Evolutionary conservation across 1,140 invertebrate genomes (phyloP), one percentile per base, ranked within the genome.

Genomic region (Bombus difficillimus): DNA sequence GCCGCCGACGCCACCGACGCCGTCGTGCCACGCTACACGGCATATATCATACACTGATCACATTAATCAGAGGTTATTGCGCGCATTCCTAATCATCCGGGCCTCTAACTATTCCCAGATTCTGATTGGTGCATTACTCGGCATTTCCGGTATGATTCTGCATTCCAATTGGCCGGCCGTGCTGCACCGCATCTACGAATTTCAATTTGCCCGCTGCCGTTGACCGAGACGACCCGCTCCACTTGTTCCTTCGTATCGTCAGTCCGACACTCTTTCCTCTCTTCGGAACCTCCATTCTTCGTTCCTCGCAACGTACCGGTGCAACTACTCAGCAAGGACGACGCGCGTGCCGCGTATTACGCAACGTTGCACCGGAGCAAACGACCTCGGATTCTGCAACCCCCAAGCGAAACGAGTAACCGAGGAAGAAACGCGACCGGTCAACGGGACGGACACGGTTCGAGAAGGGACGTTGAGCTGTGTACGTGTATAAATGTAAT

Each of bases 41-140:
- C 88, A 91, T 88, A 91, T 86, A 90, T 91, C 92, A 93, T 92
- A 94, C 93, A 94, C 94, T 94, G 94, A 95, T 95, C 94, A 95
- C 94, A 95, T 95, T 95, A 95, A 95, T 95, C 95, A 95, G 95
- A 95, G 95, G 94, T 95, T 95, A 95, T 95, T 95, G 95, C 95
- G 94, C 95, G 94, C 95, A 95, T 95, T 95, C 94, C 95, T 95
- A 95, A 95, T 95, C 94, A 95, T 95, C 93, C 93, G 93, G 94
- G 92, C 93, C 94, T 93, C 94, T 93, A 94, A 94, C 94, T 93
- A 94, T 95, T 95, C 95, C 94, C 93, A 94, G 94, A 94, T 93
- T 95, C 95, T 94, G 94, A 95, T 95, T 95, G 94, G 95, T 94
- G 93, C 94, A 95, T 95, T 95, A 95, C 95, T 94, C 94, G 94